Evolutionary conservation across 2,113 vertebrate genomes (phyloP).

Genomic region (Burhinus oedicnemus): DNA sequence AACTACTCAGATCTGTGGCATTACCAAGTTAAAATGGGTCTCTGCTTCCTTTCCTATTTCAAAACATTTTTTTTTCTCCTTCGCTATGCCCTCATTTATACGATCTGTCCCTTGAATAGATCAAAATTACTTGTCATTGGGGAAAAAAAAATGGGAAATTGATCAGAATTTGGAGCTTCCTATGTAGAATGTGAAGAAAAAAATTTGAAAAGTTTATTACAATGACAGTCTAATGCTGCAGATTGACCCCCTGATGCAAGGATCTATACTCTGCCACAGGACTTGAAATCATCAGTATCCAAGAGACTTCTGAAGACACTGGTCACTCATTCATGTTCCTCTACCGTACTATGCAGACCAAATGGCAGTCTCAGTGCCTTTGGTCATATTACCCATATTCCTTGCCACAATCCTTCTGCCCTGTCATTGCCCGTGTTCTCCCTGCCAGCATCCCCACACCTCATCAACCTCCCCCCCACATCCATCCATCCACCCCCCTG

Average conservation of each 20-base stretch:
- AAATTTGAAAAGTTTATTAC: neutral
- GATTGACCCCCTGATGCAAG: neutral
- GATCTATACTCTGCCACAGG: neutral
- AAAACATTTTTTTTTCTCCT: neutral
- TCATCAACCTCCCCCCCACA: too few species aligned
- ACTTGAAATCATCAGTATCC: neutral
- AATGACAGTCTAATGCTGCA: neutral
- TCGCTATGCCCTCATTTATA: neutral
- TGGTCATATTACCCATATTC: neutral
- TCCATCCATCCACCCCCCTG: too few species aligned
- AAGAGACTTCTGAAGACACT: neutral
- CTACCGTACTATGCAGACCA: neutral
- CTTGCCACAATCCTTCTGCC: neutral
- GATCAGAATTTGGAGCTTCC: neutral
- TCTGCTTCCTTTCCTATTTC: neutral
- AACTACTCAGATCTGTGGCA: neutral
- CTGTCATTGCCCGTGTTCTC: neutral
- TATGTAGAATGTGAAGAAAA: fast-evolving
- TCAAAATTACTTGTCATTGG: neutral
- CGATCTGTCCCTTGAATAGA: neutral
- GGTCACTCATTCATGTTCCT: fast-evolving
- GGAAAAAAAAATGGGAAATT: neutral
- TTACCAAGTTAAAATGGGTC: neutral
- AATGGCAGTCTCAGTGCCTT: neutral
- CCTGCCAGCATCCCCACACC: neutral